Evolutionary conservation across 2,797 vertebrate genomes (phyloP).

Genomic region (Denticeps clupeoides): DNA sequence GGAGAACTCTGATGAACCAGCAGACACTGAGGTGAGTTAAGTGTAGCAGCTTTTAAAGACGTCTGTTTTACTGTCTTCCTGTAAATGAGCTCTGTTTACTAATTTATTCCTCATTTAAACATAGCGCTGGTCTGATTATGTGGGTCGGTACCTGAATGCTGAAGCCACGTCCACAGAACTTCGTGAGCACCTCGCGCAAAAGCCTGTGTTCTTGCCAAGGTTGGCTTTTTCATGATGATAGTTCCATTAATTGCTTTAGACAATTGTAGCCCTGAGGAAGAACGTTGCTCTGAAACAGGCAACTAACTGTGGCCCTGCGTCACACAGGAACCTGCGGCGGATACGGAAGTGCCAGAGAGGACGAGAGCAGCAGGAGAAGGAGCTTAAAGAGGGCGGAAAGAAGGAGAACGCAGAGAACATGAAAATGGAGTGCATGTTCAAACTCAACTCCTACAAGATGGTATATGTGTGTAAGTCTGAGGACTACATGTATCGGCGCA

Average conservation of each 20-base stretch:
- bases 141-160: slow-evolving; percentile 90
- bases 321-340: slow-evolving; percentile 78
- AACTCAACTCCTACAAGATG: slow-evolving; percentile 98
- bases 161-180: slow-evolving; percentile 93
- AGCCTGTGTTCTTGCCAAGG: slow-evolving; percentile 97
- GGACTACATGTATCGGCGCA: slow-evolving; percentile 97
- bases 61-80: slow-evolving; percentile 3
- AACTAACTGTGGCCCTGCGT: slow-evolving; percentile 29
- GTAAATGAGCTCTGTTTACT: no score
- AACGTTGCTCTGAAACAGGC: slow-evolving; percentile 47
- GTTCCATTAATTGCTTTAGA: no score
- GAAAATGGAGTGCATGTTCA: slow-evolving; percentile 95
- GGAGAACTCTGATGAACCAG: slow-evolving; percentile 91
- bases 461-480: slow-evolving; percentile 98
- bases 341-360: slow-evolving; percentile 92
- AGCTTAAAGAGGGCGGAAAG: no score
- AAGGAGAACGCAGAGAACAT: slow-evolving; percentile 74
- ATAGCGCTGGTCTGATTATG: slow-evolving; percentile 94
- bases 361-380: slow-evolving; percentile 80
- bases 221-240: no score
- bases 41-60: no score
- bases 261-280: no score
- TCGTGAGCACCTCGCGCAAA: slow-evolving; percentile 93
- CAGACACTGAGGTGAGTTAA: slow-evolving; percentile 87
- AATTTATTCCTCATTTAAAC: slow-evolving; percentile 18